Percentiles rank a stretch among this genome's conserved stretches.
Conservation (phyloP, 23 tunicate species). For the Trididemnum clinides region DNA sequence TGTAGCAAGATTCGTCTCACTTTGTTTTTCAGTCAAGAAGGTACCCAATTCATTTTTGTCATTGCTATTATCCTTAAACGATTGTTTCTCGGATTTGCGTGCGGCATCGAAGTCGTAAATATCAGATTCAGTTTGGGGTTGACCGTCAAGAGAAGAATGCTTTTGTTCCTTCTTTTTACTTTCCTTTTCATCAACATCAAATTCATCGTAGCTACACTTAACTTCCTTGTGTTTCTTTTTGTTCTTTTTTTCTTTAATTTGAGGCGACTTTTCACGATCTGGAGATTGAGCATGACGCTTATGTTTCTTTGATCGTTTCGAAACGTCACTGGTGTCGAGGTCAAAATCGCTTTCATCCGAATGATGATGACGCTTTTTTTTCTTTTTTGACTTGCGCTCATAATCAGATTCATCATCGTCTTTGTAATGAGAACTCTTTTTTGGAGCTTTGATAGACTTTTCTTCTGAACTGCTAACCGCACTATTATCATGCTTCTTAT, state of each 20-base stretch:
- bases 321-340: neutral
- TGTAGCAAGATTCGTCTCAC: too few relatives aligned
- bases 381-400: constrained; percentile 9
- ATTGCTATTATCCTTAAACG: too few relatives aligned
- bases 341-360: neutral
- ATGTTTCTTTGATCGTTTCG: constrained; percentile 22
- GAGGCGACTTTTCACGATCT: neutral
- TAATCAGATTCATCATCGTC: neutral
- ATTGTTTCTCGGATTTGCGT: too few relatives aligned
- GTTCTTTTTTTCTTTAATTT: neutral
- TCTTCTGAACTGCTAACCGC: neutral
- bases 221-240: constrained; percentile 6
- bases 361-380: neutral
- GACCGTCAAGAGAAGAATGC: too few relatives aligned
- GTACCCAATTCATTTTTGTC: too few relatives aligned
- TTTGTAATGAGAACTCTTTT: neutral
- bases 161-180: neutral
- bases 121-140: too few relatives aligned
- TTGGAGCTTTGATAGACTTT: neutral
- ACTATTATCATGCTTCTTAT: constrained; percentile 27
- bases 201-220: neutral
- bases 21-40: too few relatives aligned
- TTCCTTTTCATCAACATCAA: neutral
- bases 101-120: too few relatives aligned
- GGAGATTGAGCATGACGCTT: neutral